These are phyloP conservation scores for Rhynchonycteris naso DNA, from an alignment of 2,797 vertebrate genomes.

Conservation along the genomic window DNA sequence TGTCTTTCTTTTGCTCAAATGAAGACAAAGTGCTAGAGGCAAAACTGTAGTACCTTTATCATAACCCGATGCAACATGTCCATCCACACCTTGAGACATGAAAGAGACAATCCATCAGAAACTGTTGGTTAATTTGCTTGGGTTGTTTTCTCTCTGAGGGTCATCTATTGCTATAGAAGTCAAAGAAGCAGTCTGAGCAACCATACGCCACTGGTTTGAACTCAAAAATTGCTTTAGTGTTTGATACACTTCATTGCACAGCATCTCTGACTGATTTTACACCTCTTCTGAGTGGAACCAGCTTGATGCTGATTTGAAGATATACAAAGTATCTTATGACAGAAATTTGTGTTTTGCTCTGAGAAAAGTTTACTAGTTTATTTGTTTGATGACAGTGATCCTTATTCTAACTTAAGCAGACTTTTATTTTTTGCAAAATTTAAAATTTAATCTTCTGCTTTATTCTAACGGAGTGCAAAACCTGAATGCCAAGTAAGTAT, in stretches of 20 bases:
- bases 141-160: neutral
- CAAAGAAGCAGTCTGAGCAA: neutral
- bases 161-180: neutral
- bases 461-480: neutral
- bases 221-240: neutral
- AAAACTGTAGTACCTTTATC: neutral
- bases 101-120: neutral
- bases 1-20: neutral
- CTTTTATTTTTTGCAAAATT: conserved; percentile 26
- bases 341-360: neutral
- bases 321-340: neutral
- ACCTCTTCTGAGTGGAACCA: neutral
- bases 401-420: neutral
- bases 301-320: neutral
- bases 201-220: neutral
- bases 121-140: neutral
- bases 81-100: neutral
- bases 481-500: neutral
- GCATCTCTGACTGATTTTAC: neutral
- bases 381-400: neutral
- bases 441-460: neutral
- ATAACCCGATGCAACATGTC: neutral
- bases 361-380: neutral
- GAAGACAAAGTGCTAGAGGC: neutral
- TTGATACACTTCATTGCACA: neutral